phyloP scores from a whole-genome alignment of 2,888 invertebrate species.

The Acheta domesticus region DNA sequence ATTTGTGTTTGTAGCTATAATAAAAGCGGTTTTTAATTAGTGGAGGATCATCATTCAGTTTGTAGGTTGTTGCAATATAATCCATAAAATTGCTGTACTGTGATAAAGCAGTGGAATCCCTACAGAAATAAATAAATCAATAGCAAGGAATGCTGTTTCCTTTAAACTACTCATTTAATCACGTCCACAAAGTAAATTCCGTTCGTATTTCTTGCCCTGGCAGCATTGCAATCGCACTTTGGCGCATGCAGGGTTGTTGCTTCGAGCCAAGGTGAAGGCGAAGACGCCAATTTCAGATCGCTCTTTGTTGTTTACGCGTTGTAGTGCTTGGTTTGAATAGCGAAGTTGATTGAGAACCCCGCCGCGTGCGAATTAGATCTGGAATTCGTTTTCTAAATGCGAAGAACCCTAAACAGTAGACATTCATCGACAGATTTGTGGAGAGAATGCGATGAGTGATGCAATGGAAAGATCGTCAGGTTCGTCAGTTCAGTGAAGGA shows the following conservation, averaged over 20 bases:
- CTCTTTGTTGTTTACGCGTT: background rate
- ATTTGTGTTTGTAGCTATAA: too few relatives aligned
- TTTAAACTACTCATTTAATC: too few relatives aligned
- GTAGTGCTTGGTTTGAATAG: constrained; percentile 18
- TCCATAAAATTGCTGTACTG: too few relatives aligned
- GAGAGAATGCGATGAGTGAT: background rate
- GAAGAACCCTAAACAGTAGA: background rate
- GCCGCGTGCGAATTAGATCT: background rate
- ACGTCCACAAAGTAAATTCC: constrained; percentile 4
- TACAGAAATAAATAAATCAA: too few relatives aligned
- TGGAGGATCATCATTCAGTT: too few relatives aligned
- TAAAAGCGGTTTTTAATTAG: too few relatives aligned
- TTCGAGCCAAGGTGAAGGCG: background rate
- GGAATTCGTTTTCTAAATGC: constrained; percentile 23
- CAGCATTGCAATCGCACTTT: background rate
- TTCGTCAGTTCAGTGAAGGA: constrained; percentile 18
- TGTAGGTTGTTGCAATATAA: too few relatives aligned
- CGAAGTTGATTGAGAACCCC: constrained; percentile 23
- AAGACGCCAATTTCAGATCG: background rate
- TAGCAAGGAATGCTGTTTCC: too few relatives aligned
- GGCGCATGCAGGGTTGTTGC: background rate
- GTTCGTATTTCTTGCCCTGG: background rate
- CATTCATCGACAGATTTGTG: constrained; percentile 22
- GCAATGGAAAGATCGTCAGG: background rate
- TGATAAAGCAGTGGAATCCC: too few relatives aligned